Percentiles rank a stretch among this genome's conserved stretches.
Conservation (phyloP, 2,797 vertebrate species). For the Tachyglossus aculeatus region DNA sequence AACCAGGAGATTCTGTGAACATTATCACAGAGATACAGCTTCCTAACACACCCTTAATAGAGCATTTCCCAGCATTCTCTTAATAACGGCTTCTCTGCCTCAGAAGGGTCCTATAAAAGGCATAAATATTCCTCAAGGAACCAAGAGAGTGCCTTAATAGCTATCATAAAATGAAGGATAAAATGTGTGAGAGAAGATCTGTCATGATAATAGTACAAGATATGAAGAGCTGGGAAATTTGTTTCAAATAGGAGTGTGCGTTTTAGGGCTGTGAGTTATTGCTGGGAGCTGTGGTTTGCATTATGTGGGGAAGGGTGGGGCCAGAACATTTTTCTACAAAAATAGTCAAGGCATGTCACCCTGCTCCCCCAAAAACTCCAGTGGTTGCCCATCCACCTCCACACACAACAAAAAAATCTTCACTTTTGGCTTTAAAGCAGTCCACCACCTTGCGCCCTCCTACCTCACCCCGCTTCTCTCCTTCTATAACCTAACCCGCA, state of each 20-base stretch:
- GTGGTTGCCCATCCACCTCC: too few species aligned
- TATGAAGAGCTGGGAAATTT: constrained; percentile 14
- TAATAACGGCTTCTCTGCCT: constrained; percentile 51
- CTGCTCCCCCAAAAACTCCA: too few species aligned
- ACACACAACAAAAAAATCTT: too few species aligned
- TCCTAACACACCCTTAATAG: constrained; percentile 30
- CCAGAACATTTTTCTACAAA: too few species aligned
- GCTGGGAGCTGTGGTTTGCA: neutral
- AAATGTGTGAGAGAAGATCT: constrained; percentile 61
- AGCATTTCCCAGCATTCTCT: constrained; percentile 35
- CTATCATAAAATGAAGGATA: constrained; percentile 59
- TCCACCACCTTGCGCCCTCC: too few species aligned
- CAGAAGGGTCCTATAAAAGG: constrained; percentile 47
- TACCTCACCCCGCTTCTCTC: too few species aligned
- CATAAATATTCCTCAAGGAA: constrained; percentile 67
- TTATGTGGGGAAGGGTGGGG: too few species aligned
- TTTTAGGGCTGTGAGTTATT: neutral
- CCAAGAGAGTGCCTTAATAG: constrained; percentile 49
- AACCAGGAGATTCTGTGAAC: constrained; percentile 8
- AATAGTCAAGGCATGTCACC: too few species aligned
- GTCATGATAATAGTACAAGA: constrained; percentile 38
- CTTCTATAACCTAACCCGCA: too few species aligned
- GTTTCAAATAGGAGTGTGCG: neutral
- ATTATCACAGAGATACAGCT: constrained; percentile 16
- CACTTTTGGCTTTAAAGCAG: too few species aligned